phyloP scores from a whole-genome alignment of 2,113 vertebrate species.

The Epinephelus moara region DNA sequence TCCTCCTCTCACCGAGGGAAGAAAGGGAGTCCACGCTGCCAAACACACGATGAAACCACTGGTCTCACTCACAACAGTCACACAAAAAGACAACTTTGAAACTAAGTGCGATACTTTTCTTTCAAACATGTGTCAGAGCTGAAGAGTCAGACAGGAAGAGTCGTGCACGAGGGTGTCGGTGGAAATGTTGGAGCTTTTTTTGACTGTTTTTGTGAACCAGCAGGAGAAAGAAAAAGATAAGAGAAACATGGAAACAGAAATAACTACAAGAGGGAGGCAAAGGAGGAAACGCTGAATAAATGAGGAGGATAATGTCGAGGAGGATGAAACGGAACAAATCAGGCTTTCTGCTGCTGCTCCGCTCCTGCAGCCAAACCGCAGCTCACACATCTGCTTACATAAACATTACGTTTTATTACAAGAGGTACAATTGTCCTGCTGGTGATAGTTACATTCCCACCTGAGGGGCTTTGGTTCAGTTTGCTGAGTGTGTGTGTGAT shows the following conservation, averaged over 20 bases:
- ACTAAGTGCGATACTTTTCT: not conserved
- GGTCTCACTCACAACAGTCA: constrained; percentile 12
- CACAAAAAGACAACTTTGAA: not conserved
- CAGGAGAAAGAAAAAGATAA: not conserved
- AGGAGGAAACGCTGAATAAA: constrained; percentile 35
- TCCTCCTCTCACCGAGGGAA: not conserved
- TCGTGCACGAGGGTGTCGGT: not conserved
- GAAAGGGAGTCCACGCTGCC: constrained; percentile 37
- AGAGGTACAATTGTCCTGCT: constrained; percentile 26
- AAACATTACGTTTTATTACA: constrained; percentile 41
- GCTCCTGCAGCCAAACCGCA: constrained; percentile 4
- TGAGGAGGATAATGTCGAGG: constrained; percentile 32
- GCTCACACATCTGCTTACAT: constrained; percentile 31
- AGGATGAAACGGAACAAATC: constrained; percentile 55
- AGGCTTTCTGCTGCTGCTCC: not conserved
- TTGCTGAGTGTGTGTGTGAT: constrained; percentile 16
- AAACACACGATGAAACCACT: constrained; percentile 34
- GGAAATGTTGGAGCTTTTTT: not conserved
- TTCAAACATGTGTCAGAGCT: constrained; percentile 15
- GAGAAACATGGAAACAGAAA: constrained; percentile 28
- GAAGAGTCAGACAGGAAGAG: constrained; percentile 7
- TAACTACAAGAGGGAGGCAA: constrained; percentile 16
- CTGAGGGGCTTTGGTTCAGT: constrained; percentile 19
- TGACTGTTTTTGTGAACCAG: not conserved
- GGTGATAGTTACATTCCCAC: constrained; percentile 22